Base-by-base conservation (phyloP, 2,888 invertebrate genomes). In the Drosophila testacea region DNA sequence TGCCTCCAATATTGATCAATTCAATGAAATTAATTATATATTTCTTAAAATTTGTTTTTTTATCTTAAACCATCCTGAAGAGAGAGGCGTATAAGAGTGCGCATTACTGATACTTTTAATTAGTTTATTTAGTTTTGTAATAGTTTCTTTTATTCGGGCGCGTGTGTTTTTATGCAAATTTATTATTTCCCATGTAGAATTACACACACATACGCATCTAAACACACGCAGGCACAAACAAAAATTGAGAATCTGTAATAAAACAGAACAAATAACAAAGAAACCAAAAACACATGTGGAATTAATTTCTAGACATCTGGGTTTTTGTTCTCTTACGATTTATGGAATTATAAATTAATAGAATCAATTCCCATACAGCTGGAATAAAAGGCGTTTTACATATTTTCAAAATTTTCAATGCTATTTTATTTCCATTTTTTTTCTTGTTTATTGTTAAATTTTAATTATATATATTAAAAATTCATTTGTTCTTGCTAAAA, bases 121-220 rank as follows among this genome's bases (percentile, higher is more conserved):
- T 86, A 83, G 78, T 67, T 81, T 81, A 83, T 81, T 76, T 87
- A 79, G 67, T 81, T 83, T 78, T 81, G 42, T 70, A 64, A 70
- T 9, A 22, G 52, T 57, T 72, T 63, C 28, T 22, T 50, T 36
- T 11, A 11, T 36, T 22, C 22, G 36, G 63, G 65, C 55, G 74
- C 65, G 83, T 80, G 74, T 69, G 68, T 77, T 74, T 74, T 39
- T 48, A 50, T 39, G 66, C 46, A 62, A 46, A 34, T 55, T 11
- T 46, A 38, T 42, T 6, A 65, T 51, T 36, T 71, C 48, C 60
- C 65, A 56, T 81, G 71, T 75, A 81, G 67, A 86, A 78, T 86
- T 86, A 50, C 46, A 64, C 69, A 66, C 51, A 48, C 46, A 60
- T 44, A 47, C 41, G 6, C 13, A 44, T 13, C 16, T 10, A 13